Evolutionary conservation across 1,140 invertebrate genomes (phyloP).

Genomic region (Coenobita brevimanus): DNA sequence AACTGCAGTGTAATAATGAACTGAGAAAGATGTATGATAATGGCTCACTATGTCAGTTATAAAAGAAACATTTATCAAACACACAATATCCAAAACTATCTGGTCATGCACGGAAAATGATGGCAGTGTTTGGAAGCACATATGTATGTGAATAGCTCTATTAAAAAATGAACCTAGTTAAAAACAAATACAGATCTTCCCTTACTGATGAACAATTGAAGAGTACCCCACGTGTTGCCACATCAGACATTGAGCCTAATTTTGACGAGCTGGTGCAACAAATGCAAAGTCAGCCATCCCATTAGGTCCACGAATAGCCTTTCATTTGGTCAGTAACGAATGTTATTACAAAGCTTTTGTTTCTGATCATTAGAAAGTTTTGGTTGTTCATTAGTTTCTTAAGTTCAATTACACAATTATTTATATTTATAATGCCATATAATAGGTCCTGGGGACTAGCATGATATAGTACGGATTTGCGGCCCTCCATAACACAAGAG

Average conservation of each 20-base stretch:
- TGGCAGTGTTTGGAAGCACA: constrained; percentile 19
- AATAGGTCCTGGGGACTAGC: too few relatives aligned
- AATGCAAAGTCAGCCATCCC: constrained; percentile 21
- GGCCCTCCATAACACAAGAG: too few relatives aligned
- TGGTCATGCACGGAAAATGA: not conserved
- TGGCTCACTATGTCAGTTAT: constrained; percentile 3
- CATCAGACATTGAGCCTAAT: constrained; percentile 13
- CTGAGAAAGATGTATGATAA: not conserved
- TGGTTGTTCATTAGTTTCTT: too few relatives aligned
- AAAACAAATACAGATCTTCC: not conserved
- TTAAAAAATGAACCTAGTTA: not conserved
- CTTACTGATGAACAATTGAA: not conserved
- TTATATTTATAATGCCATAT: too few relatives aligned
- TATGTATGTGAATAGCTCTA: constrained; percentile 5
- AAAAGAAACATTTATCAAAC: not conserved
- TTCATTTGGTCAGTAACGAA: too few relatives aligned
- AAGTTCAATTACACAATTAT: too few relatives aligned
- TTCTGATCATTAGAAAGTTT: too few relatives aligned
- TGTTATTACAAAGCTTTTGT: too few relatives aligned
- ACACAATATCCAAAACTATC: constrained; percentile 2
- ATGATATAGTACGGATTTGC: too few relatives aligned
- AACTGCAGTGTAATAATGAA: not conserved
- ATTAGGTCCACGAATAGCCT: not conserved
- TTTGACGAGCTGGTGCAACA: constrained; percentile 15
- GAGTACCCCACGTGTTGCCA: constrained; percentile 17